Evolutionary conservation across 2,888 invertebrate species (phyloP), one percentile per base, ranked within the genome.

Genomic region (Polydrusus pterygomalis): DNA sequence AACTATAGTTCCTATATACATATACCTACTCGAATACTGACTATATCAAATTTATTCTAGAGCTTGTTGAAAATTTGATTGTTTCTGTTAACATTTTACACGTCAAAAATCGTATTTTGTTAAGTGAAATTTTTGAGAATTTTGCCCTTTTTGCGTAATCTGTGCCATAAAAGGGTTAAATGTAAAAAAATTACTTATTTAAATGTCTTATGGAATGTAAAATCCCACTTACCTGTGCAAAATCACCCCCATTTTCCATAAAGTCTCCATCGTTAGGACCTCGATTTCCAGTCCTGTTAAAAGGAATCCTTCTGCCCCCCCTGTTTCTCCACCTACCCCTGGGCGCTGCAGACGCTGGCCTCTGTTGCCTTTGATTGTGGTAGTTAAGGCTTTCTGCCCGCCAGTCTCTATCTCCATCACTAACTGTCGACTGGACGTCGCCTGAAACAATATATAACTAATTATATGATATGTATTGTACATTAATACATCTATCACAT

Each of bases 271-370:
- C 89, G 70, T 85, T 88, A 78, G 87, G 87, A 65, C 86, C 87
- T 79, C 89, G 87, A 79, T 84, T 85, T 83, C 86, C 86, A 83
- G 86, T 87, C 85, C 88, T 86, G 79, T 82, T 83, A 77, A 86
- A 88, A 38, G 86, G 86, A 38, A 88, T 89, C 65, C 89, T 87
- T 60, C 89, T 84, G 72, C 86, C 84, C 54, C 89, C 88, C 79
- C 90, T 89, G 78, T 89, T 89, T 70, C 89, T 88, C 47, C 90
- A 89, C 45, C 90, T 84, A 49, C 90, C 89, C 68, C 84, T 80
- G 17, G 85, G 81, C 45, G 85, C 83, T 20, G 85, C 84, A 13
- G 85, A 85, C 5, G 82, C 82, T 17, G 86, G 84, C 75, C 84
- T 76, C 56, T 86, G 87, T 72, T 88, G 87, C 74, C 88, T 84